These are phyloP conservation scores for Tholera decimalis DNA, from an alignment of 2,888 invertebrate species.

Conservation along the genomic window DNA sequence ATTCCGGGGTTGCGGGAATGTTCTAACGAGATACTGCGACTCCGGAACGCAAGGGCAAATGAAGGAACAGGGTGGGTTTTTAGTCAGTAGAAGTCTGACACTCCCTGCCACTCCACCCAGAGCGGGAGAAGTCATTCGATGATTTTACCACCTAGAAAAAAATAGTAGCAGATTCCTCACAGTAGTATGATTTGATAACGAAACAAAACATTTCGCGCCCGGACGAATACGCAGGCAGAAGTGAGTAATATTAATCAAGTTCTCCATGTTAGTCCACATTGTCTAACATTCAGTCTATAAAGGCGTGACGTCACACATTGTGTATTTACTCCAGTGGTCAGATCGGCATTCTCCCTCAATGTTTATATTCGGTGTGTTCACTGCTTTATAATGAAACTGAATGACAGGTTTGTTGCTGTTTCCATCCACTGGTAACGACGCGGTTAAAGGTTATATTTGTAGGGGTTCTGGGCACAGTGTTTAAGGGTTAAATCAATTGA, in stretches of 20 bases:
- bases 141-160: no score
- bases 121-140: no score
- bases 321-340: constrained; percentile 33
- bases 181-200: not conserved
- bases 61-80: no score
- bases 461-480: not conserved
- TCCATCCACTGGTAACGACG: constrained; percentile 7
- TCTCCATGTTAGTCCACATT: not conserved
- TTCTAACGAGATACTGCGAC: no score
- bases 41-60: no score
- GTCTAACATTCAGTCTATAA: not conserved
- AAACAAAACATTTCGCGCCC: not conserved
- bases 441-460: not conserved
- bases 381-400: constrained; percentile 46
- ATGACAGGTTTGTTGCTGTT: constrained; percentile 24
- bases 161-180: not conserved
- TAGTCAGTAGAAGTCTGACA: no score
- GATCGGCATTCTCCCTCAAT: constrained; percentile 15
- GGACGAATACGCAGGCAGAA: not conserved
- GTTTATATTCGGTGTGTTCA: constrained; percentile 35
- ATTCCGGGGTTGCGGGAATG: no score
- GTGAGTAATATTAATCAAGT: not conserved
- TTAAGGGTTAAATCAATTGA: not conserved
- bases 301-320: constrained; percentile 22
- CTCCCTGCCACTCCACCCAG: no score